Conservation (phyloP, 2,113 vertebrate species). For the Psophia crepitans region DNA sequence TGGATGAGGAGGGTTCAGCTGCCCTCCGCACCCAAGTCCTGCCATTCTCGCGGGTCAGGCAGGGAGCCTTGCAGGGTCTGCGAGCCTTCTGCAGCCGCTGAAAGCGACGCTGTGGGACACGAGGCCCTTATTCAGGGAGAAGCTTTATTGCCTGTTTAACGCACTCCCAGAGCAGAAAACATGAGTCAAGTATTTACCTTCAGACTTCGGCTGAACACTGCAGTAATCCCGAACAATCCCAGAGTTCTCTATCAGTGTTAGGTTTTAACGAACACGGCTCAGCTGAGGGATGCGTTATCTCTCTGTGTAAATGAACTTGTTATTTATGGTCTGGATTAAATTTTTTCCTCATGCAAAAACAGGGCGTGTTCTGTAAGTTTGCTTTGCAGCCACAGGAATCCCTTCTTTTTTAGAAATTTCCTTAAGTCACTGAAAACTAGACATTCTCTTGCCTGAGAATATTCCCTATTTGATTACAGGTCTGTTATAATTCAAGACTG, state of each 20-base stretch:
- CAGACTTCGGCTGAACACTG: background rate
- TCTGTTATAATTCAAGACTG: background rate
- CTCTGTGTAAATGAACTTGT: background rate
- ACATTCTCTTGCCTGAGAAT: background rate
- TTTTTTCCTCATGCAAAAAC: background rate
- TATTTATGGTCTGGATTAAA: background rate
- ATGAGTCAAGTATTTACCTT: background rate
- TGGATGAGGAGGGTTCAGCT: background rate
- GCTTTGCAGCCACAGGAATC: background rate
- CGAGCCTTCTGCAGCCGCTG: background rate
- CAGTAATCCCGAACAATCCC: background rate
- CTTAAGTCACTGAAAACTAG: background rate
- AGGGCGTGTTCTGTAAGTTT: background rate
- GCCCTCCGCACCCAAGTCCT: background rate
- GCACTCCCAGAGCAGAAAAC: background rate
- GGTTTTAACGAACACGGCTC: background rate
- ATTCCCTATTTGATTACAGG: background rate
- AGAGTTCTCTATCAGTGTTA: background rate
- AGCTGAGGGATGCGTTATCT: background rate
- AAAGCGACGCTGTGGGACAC: background rate
- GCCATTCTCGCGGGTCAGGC: background rate
- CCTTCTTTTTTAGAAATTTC: background rate
- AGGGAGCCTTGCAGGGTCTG: background rate
- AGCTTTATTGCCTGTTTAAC: background rate
- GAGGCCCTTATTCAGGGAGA: background rate